Conservation (phyloP, 2,888 invertebrate species). For the Lacanobia wlatinum region DNA sequence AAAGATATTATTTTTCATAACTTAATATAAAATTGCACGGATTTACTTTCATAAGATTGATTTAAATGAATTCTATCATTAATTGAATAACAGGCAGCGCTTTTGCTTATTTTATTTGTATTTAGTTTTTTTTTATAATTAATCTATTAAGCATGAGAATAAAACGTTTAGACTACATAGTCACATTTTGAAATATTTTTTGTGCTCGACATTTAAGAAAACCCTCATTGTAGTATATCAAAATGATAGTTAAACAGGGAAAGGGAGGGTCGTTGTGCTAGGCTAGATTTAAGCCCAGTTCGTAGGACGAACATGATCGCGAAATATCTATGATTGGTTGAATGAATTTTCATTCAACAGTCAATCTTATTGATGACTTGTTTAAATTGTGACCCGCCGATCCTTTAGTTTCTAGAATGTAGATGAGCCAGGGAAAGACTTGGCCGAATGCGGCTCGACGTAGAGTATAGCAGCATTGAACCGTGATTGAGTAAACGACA, state of each 20-base stretch:
- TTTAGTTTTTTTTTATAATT: not conserved
- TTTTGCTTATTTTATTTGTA: not conserved
- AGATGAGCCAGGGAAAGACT: too few species aligned
- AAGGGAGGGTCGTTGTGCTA: not conserved
- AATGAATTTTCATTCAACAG: not conserved
- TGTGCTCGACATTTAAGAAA: too few species aligned
- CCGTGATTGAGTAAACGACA: too few species aligned
- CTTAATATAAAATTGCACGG: constrained; percentile 34
- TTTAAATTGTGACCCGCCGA: too few species aligned
- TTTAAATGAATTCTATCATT: constrained; percentile 16
- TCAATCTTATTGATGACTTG: not conserved
- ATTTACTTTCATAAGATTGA: constrained; percentile 35
- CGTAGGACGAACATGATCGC: too few species aligned
- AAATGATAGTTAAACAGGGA: not conserved
- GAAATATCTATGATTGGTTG: not conserved
- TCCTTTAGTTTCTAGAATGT: too few species aligned
- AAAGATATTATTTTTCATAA: constrained; percentile 4
- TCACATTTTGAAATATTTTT: too few species aligned
- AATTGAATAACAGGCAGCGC: constrained; percentile 24
- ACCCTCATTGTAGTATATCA: too few species aligned
- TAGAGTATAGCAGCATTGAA: too few species aligned
- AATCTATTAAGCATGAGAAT: not conserved
- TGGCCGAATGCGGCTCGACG: too few species aligned
- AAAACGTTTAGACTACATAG: too few species aligned
- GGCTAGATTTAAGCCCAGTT: not conserved